phyloP scores from a whole-genome alignment of 2,113 vertebrate genomes.

The Chaetodon auriga region DNA sequence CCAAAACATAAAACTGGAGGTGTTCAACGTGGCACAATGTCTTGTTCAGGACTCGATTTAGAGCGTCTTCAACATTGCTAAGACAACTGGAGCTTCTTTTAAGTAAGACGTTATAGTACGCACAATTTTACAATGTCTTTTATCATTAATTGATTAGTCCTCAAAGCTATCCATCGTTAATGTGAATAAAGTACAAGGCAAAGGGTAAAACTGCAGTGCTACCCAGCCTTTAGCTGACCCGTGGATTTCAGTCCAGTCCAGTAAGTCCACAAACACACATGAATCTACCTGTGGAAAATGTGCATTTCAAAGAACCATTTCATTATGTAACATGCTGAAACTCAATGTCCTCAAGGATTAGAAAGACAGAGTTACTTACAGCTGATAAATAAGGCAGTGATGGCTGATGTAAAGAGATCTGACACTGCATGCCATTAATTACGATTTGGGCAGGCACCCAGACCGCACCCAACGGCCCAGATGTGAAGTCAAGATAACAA shows the following conservation, averaged over 20 bases:
- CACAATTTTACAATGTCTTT: not conserved
- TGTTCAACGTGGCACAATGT: not conserved
- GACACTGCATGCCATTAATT: conserved; percentile 44
- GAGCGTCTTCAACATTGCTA: not conserved
- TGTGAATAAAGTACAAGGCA: not conserved
- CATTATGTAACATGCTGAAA: conserved; percentile 20
- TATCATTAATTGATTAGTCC: not conserved
- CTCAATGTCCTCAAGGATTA: conserved; percentile 16
- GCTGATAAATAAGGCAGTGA: conserved; percentile 23
- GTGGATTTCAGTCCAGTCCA: not conserved
- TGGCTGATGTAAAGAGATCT: conserved; percentile 27
- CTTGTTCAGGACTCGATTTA: not conserved
- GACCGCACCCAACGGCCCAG: conserved; percentile 36
- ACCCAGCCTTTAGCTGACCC: not conserved
- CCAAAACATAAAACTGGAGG: not conserved
- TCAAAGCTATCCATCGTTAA: not conserved
- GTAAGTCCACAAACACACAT: not conserved
- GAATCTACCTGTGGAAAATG: not conserved
- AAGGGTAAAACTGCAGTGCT: not conserved
- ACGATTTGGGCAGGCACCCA: conserved; percentile 38
- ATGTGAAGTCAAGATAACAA: conserved; percentile 42
- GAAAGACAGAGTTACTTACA: conserved; percentile 3
- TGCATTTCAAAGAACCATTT: conserved; percentile 2
- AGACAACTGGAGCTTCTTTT: not conserved
- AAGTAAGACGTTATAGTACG: not conserved